Conservation (phyloP, 2,113 vertebrate genomes). For the Sebastes schlegelii region DNA sequence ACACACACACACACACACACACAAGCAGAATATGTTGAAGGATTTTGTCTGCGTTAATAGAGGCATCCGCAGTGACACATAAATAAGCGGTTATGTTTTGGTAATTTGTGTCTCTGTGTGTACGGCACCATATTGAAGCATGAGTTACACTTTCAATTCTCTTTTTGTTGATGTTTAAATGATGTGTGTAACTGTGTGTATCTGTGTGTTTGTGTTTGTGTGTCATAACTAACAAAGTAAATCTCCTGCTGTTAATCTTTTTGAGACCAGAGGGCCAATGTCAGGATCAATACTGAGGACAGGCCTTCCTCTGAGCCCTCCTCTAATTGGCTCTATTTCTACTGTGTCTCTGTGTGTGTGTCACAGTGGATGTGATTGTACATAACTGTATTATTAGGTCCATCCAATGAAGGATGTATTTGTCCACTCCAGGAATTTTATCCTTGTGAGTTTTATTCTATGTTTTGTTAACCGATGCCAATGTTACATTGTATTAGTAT, state of each 20-base stretch:
- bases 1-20: conserved; percentile 17
- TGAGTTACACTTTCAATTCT: conserved; percentile 59
- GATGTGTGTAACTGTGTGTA: not conserved
- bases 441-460: conserved; percentile 36
- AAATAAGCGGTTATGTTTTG: conserved; percentile 47
- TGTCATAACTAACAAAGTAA: conserved; percentile 75
- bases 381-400: conserved; percentile 54
- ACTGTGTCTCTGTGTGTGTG: conserved; percentile 13
- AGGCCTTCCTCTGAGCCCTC: conserved; percentile 68
- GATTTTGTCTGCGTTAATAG: conserved; percentile 51
- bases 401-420: conserved; percentile 53
- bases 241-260: conserved; percentile 78
- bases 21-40: conserved; percentile 9
- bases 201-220: conserved; percentile 41
- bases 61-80: conserved; percentile 46
- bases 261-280: conserved; percentile 72
- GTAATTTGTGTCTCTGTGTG: conserved; percentile 40
- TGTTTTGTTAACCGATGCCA: conserved; percentile 7
- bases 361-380: conserved; percentile 39
- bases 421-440: conserved; percentile 27
- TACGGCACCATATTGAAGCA: conserved; percentile 29
- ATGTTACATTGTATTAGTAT: not conserved
- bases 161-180: conserved; percentile 37
- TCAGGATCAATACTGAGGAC: conserved; percentile 81
- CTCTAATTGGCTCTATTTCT: conserved; percentile 78